Percentiles rank a stretch among this genome's conserved stretches.
These are phyloP conservation scores for Lasioglossum villosulum DNA, from an alignment of 2,888 invertebrate genomes.

Conservation along the genomic window DNA sequence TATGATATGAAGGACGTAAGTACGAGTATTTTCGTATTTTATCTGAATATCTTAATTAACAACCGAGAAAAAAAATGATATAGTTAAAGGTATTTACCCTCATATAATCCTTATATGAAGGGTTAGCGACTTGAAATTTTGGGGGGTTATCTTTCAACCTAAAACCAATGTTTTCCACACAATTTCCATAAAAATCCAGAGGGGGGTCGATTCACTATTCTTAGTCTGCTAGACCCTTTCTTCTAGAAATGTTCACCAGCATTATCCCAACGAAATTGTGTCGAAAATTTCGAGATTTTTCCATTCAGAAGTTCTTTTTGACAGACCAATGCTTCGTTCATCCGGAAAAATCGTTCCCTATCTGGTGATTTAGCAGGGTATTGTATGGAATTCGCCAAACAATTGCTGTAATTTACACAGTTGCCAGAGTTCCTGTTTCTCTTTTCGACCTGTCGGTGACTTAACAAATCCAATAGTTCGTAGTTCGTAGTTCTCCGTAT, in stretches of 20 bases:
- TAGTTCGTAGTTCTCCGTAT: slow-evolving; percentile 63
- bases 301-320: neutral
- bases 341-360: slow-evolving; percentile 10
- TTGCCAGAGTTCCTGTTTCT: slow-evolving; percentile 23
- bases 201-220: too few relatives aligned
- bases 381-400: slow-evolving; percentile 18
- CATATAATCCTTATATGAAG: too few relatives aligned
- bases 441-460: slow-evolving; percentile 43
- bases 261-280: neutral
- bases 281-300: neutral
- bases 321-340: neutral
- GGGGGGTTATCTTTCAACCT: too few relatives aligned
- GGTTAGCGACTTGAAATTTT: too few relatives aligned
- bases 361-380: slow-evolving; percentile 5
- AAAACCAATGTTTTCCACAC: too few relatives aligned
- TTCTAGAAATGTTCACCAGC: neutral
- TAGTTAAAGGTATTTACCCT: too few relatives aligned
- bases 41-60: too few relatives aligned
- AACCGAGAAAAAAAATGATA: too few relatives aligned
- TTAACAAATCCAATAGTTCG: slow-evolving; percentile 68
- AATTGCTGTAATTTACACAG: slow-evolving; percentile 27
- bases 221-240: too few relatives aligned
- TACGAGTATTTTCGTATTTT: too few relatives aligned
- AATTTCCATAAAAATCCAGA: too few relatives aligned
- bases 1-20: too few relatives aligned